Evolutionary conservation across 2,888 invertebrate genomes (phyloP).

Genomic region (Acronicta alni): DNA sequence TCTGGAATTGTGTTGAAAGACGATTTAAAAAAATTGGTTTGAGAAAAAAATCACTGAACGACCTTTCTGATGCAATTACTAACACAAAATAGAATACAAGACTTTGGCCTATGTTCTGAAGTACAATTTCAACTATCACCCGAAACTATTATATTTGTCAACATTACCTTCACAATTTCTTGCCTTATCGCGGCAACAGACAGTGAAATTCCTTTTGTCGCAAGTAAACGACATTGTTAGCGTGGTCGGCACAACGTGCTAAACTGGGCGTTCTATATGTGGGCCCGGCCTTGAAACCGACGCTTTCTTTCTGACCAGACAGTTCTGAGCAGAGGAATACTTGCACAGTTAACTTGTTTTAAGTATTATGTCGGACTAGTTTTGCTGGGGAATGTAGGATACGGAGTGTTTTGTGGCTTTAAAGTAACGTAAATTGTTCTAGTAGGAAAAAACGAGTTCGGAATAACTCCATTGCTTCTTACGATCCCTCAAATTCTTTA

Average conservation of each 20-base stretch:
- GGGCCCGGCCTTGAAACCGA: constrained; percentile 62
- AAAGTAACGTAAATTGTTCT: no score
- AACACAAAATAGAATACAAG: no score
- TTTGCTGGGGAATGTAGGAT: constrained; percentile 19
- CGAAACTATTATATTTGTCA: neutral
- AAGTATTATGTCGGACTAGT: constrained; percentile 25
- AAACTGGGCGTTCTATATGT: constrained; percentile 58
- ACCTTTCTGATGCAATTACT: no score
- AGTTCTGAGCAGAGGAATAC: constrained; percentile 41
- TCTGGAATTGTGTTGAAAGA: no score
- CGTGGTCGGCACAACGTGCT: constrained; percentile 41
- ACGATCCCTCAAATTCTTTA: no score
- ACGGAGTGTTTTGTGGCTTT: neutral
- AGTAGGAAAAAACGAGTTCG: no score
- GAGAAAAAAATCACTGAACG: no score
- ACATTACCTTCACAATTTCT: neutral
- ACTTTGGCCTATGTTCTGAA: no score
- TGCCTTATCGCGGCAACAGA: neutral
- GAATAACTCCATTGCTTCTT: no score
- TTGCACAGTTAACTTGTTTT: constrained; percentile 9
- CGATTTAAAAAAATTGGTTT: no score
- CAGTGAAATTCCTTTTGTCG: constrained; percentile 7
- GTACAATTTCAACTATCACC: neutral
- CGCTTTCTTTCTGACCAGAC: constrained; percentile 61
- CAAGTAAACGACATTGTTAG: constrained; percentile 26